A percentile compares a stretch with the other conserved stretches of the same genome.
phyloP scores from a whole-genome alignment of 2,888 invertebrate genomes.

The Hydrotaea diabolus region DNA sequence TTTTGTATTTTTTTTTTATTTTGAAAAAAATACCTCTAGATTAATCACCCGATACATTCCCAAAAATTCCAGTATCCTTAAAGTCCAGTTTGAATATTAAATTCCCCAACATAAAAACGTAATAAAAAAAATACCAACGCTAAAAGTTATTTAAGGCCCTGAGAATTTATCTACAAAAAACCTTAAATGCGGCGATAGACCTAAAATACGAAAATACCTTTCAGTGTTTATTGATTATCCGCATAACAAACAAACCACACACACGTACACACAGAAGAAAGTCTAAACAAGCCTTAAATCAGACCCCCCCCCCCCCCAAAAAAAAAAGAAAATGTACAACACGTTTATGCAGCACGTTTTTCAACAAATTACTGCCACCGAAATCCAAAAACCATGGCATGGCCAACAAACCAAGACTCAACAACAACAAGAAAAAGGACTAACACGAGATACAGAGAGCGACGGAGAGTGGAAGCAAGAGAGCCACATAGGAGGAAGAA shows the following conservation, averaged over 20 bases:
- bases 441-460: neutral
- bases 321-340: neutral
- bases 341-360: constrained; percentile 16
- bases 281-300: no score
- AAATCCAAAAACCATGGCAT: neutral
- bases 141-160: neutral
- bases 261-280: no score
- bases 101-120: neutral
- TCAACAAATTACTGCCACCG: neutral
- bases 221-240: neutral
- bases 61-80: neutral
- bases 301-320: neutral
- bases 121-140: neutral
- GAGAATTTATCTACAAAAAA: neutral
- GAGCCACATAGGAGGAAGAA: neutral
- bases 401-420: neutral
- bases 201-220: neutral
- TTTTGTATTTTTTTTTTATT: no score
- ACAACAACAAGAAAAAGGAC: no score
- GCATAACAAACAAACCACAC: neutral
- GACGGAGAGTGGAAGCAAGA: neutral
- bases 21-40: no score
- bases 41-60: no score
- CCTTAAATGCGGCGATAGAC: neutral
- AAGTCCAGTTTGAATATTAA: neutral